A percentile compares a stretch with the other conserved stretches of the same genome.
Evolutionary conservation across 2,113 vertebrate species (phyloP).

Genomic region (Dendropsophus ebraccatus): DNA sequence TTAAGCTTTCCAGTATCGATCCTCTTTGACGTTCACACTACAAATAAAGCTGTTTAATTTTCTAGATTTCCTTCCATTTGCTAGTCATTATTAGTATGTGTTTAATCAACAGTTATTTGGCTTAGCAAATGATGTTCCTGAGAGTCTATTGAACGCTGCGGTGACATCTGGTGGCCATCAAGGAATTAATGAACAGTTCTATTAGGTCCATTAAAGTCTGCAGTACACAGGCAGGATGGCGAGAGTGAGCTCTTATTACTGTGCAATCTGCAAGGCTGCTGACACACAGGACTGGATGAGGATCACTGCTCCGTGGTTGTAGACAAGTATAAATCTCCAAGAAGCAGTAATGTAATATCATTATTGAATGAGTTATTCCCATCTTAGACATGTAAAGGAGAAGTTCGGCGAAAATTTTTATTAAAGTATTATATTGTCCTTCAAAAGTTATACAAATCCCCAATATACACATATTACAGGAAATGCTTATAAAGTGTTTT

Average conservation of each 20-base stretch:
- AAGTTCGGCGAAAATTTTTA: no score
- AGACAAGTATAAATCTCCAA: background rate
- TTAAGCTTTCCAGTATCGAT: background rate
- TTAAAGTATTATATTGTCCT: no score
- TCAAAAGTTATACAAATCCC: no score
- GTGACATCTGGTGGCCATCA: conserved; percentile 44
- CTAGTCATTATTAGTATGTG: conserved; percentile 37
- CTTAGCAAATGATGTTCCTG: conserved; percentile 14
- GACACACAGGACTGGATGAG: background rate
- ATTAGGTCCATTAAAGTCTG: background rate
- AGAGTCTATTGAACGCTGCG: background rate
- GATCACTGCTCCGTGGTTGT: background rate
- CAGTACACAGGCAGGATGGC: background rate
- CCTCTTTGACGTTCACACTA: background rate
- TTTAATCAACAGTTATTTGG: conserved; percentile 48
- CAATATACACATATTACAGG: no score
- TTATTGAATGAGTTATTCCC: no score
- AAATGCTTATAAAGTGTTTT: no score
- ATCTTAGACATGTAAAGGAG: no score
- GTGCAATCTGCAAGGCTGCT: background rate
- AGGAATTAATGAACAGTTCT: background rate
- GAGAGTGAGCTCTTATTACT: background rate
- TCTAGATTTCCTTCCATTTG: conserved; percentile 41
- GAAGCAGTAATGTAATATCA: no score
- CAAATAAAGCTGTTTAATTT: conserved; percentile 47